phyloP scores from a whole-genome alignment of 1,140 invertebrate genomes.

The Lepidurus apus region DNA sequence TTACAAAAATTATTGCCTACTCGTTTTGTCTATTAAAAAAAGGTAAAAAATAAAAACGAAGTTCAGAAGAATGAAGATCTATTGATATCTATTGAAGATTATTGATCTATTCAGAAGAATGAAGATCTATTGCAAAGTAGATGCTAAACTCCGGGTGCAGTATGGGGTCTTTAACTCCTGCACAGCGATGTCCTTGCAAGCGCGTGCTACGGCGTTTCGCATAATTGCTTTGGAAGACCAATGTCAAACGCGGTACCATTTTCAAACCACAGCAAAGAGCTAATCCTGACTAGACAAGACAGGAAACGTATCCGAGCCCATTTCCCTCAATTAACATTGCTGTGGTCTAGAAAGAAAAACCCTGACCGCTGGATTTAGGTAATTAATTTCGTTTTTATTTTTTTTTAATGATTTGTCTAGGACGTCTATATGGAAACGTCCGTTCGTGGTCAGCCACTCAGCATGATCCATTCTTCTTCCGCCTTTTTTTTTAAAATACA shows the following conservation, averaged over 20 bases:
- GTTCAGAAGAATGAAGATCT: too few relatives aligned
- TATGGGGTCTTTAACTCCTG: background rate
- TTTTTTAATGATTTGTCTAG: background rate
- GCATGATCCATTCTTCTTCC: background rate
- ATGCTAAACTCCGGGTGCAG: background rate
- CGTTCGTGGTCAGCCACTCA: background rate
- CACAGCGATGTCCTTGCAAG: background rate
- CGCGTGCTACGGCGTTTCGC: background rate
- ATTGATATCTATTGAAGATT: too few relatives aligned
- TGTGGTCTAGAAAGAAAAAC: background rate
- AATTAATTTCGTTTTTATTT: background rate
- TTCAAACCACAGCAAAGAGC: background rate
- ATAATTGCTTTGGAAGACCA: background rate
- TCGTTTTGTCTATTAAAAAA: too few relatives aligned
- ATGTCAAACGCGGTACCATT: background rate
- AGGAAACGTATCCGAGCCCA: background rate
- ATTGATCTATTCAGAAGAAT: too few relatives aligned
- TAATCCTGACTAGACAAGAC: background rate
- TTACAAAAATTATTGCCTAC: background rate
- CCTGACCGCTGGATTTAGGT: background rate
- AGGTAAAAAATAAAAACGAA: too few relatives aligned
- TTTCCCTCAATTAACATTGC: background rate
- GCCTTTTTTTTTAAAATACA: too few relatives aligned
- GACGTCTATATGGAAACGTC: background rate
- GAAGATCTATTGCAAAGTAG: too few relatives aligned